These are phyloP conservation scores for Cebus imitator DNA, from an alignment of 2,113 vertebrate species.

Conservation along the genomic window DNA sequence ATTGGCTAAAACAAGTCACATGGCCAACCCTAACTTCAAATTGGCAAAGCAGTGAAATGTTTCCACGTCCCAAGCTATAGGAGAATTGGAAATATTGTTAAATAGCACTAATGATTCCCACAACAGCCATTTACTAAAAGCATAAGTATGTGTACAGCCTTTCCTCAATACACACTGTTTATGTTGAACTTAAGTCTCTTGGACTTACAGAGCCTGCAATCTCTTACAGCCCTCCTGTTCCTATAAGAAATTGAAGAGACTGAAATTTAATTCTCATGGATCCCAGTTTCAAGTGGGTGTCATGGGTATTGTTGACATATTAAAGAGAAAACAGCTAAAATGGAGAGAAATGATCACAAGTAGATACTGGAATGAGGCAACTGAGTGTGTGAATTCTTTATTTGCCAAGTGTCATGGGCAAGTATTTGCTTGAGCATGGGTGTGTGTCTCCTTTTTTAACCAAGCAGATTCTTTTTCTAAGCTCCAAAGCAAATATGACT, in stretches of 20 bases:
- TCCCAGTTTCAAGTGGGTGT: slow-evolving; percentile 22
- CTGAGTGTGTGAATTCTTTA: not conserved
- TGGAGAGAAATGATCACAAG: not conserved
- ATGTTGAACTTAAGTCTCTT: not conserved
- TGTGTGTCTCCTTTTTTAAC: not conserved
- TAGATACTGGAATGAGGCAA: not conserved
- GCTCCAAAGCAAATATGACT: not conserved
- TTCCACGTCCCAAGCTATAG: not conserved
- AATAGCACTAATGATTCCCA: not conserved
- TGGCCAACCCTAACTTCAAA: not conserved
- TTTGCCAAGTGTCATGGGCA: not conserved
- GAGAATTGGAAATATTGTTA: not conserved
- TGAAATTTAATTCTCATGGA: not conserved
- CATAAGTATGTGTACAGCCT: not conserved
- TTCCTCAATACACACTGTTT: not conserved
- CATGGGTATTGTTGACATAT: not conserved
- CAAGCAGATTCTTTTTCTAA: not conserved
- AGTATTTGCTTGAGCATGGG: not conserved
- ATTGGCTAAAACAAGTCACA: not conserved
- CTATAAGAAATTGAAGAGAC: not conserved
- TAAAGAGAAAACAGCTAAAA: not conserved
- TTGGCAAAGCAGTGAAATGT: not conserved
- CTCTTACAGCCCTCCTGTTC: not conserved
- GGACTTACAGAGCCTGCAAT: not conserved
- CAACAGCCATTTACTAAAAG: not conserved